These are phyloP conservation scores for Daboia siamensis DNA, from an alignment of 2,113 vertebrate genomes.

Conservation along the genomic window DNA sequence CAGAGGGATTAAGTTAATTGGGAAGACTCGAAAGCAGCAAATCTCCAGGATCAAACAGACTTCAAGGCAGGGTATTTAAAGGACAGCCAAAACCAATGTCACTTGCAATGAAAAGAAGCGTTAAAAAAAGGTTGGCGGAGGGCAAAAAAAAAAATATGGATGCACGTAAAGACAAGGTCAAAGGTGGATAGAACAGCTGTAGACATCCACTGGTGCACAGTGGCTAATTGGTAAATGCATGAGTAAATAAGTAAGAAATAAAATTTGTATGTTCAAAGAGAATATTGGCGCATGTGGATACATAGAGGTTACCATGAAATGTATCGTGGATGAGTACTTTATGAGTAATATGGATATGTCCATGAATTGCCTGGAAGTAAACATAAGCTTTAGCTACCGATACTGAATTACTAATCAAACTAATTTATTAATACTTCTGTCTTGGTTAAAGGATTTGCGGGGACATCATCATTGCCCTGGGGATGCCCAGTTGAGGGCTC, in stretches of 20 bases:
- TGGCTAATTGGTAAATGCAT: not conserved
- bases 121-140: slow-evolving; percentile 22
- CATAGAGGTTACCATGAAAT: not conserved
- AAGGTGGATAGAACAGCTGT: not conserved
- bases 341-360: not conserved
- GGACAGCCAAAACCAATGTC: slow-evolving; percentile 22
- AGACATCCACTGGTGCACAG: not conserved
- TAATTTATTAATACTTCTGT: too few relatives aligned
- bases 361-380: not conserved
- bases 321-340: not conserved
- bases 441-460: too few relatives aligned
- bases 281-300: not conserved
- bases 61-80: slow-evolving; percentile 44
- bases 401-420: not conserved
- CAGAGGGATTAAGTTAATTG: slow-evolving; percentile 53
- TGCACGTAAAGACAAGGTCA: not conserved
- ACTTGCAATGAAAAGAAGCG: slow-evolving; percentile 23
- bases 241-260: not conserved
- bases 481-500: too few relatives aligned
- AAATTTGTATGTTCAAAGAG: not conserved
- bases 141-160: not conserved
- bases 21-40: slow-evolving; percentile 43
- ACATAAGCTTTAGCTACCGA: not conserved
- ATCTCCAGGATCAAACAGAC: slow-evolving; percentile 50
- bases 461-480: too few relatives aligned